These are phyloP conservation scores for Bostrychus sinensis DNA, from an alignment of 2,113 vertebrate genomes.

Conservation along the genomic window DNA sequence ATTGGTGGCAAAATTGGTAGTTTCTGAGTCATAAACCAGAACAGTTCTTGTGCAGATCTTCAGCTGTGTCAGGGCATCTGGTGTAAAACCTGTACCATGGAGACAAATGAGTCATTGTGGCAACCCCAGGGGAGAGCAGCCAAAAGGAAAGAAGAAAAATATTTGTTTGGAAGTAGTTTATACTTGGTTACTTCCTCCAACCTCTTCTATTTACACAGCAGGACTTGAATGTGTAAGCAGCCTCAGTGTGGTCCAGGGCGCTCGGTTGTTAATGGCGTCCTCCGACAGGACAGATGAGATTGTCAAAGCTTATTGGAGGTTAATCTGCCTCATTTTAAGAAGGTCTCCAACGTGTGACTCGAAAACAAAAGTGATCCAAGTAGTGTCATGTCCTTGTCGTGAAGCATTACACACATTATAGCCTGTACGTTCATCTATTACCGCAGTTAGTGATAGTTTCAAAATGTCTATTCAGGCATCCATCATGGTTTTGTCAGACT, in stretches of 20 bases:
- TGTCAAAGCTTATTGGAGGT: conserved; percentile 51
- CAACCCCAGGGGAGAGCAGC: no score
- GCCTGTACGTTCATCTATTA: neutral
- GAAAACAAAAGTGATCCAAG: conserved; percentile 36
- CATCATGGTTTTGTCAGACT: neutral
- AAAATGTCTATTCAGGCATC: neutral
- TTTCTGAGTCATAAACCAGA: no score
- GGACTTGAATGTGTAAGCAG: conserved; percentile 31
- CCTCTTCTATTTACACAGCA: no score
- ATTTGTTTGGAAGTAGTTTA: no score
- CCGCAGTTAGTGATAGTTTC: neutral
- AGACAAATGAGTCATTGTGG: no score
- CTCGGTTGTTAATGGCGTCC: conserved; percentile 11
- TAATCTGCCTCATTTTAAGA: conserved; percentile 42
- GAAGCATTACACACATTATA: conserved; percentile 23
- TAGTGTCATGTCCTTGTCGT: conserved; percentile 22
- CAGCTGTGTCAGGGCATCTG: no score
- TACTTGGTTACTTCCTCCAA: no score
- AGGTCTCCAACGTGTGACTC: conserved; percentile 35
- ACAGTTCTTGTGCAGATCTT: no score
- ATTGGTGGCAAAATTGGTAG: no score
- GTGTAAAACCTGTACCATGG: no score
- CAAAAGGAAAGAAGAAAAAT: no score
- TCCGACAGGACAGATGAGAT: conserved; percentile 36
- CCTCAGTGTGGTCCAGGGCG: neutral